Conservation (phyloP, 1,140 invertebrate genomes). For the Drosophila mauritiana region DNA sequence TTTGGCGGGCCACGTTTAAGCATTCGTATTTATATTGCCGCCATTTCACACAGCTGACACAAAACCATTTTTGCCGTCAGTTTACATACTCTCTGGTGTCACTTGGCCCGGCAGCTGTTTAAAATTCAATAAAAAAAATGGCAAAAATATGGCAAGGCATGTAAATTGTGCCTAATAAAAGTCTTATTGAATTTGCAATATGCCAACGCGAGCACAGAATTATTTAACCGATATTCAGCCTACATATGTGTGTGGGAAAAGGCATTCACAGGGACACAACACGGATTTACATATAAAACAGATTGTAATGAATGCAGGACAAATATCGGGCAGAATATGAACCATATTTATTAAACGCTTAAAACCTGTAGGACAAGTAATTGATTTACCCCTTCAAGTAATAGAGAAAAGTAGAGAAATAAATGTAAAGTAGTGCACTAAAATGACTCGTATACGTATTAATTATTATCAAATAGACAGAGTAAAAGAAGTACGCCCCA, state of each 20-base stretch:
- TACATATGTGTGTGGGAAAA: background rate
- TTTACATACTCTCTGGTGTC: constrained; percentile 51
- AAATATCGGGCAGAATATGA: background rate
- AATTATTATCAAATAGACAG: no score
- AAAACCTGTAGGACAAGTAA: no score
- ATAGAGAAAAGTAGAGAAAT: no score
- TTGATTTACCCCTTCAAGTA: no score
- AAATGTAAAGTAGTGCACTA: no score
- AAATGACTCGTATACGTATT: no score
- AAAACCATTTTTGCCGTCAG: constrained; percentile 35
- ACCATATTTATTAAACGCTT: no score
- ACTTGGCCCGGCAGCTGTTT: constrained; percentile 71
- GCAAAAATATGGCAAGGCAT: constrained; percentile 54
- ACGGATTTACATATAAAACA: constrained; percentile 40
- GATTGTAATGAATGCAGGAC: constrained; percentile 19
- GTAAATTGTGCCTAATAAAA: constrained; percentile 80
- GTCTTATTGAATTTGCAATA: constrained; percentile 65
- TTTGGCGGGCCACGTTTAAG: constrained; percentile 52
- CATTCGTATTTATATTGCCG: constrained; percentile 53
- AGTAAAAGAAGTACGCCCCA: background rate
- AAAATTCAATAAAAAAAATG: constrained; percentile 78
- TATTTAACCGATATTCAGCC: constrained; percentile 22
- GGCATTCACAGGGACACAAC: background rate
- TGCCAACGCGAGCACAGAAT: constrained; percentile 39
- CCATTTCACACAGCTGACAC: constrained; percentile 72